Base-by-base conservation (phyloP, 2,113 vertebrate species). In the Stigmatopora argus region DNA sequence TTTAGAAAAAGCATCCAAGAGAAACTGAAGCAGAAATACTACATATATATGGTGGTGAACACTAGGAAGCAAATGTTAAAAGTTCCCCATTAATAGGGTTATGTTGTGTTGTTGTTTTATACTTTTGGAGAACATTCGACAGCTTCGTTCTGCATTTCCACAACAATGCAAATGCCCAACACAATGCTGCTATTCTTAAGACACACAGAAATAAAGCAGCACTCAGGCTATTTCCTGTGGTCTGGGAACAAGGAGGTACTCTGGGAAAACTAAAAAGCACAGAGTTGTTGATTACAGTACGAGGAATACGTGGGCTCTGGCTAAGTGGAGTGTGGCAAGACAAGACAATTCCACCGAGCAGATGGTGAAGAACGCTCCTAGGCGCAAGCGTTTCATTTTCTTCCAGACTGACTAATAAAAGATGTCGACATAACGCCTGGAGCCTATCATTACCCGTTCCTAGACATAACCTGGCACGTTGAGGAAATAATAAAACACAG, bases 111-210 rank as follows among this genome's bases (percentile, higher is more conserved):
- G 23, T 41, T 35, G 1, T 38, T 45, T 17, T 83, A 71, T 77
- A 69, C 81, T 84, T n/a, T 79, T 64, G 66, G 46, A 26, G 21
- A 55, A 44, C 72, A 74, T 71, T 80, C 65, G 70, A 64, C 19
- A 53, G 68, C 66, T 69, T 45, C 9, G 68, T 67, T 62, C 56
- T 72, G 44, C 72, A 69, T 85, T 86, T 80, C 75, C 81, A 88
- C 79, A 88, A 88, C 88, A 88, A 87, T 85, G 69, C 69, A 52
- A 64, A n/a, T n/a, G 64, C 77, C 78, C 67, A 70, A 83, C 77
- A 89, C 88, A 89, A 89, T 89, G 85, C 82, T 62, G 80, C 85
- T 88, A 86, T 87, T 89, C 85, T 88, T 85, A 74, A 84, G 83
- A 81, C 67, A 11, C 72, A 75, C 81, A 75, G 64, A 82, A 83